Conservation (phyloP, 2,113 vertebrate species). For the Pitta sordida region DNA sequence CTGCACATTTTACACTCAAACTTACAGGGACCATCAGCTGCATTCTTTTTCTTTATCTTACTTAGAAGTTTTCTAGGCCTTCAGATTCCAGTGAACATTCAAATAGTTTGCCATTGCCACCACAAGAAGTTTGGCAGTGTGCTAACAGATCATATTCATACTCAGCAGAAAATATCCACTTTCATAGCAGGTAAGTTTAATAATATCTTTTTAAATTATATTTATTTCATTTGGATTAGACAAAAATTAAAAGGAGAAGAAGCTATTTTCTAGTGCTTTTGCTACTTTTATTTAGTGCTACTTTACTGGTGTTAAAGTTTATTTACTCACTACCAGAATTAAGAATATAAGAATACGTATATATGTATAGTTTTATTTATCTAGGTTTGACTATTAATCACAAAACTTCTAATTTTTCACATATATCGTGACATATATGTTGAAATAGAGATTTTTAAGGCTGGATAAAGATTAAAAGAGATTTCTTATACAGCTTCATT, state of each 20-base stretch:
- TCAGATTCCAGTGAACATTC: constrained; percentile 30
- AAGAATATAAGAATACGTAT: not conserved
- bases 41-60: not conserved
- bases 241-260: not conserved
- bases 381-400: not conserved
- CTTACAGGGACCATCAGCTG: not conserved
- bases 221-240: not conserved
- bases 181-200: constrained; percentile 70
- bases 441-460: constrained; percentile 55
- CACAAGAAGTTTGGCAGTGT: constrained; percentile 73
- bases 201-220: not conserved
- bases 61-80: constrained; percentile 22
- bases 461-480: constrained; percentile 65
- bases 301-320: not conserved
- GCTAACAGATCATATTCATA: constrained; percentile 46
- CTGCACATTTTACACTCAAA: not conserved
- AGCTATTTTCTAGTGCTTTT: not conserved
- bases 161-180: constrained; percentile 40
- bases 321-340: not conserved
- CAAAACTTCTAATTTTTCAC: not conserved
- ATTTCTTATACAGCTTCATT: constrained; percentile 53
- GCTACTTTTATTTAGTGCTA: not conserved
- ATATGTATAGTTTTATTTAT: not conserved
- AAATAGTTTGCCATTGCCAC: constrained; percentile 29
- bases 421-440: not conserved